Evolutionary conservation across 2,888 invertebrate species (phyloP), one percentile per base, ranked within the genome.

Genomic region (Tromatobia lineatoria): DNA sequence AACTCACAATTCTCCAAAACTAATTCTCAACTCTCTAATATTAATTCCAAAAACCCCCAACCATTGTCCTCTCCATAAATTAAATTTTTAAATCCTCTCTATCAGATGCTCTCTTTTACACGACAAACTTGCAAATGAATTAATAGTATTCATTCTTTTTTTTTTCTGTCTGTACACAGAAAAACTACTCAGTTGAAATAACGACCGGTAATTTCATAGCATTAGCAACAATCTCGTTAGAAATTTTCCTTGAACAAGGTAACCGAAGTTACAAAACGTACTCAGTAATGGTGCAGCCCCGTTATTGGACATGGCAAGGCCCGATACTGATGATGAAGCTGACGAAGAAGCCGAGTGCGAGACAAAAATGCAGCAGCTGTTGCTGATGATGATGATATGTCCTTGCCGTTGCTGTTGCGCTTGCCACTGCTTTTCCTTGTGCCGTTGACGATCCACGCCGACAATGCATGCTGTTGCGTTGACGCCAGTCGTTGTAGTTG

Each of bases 301-400:
- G 88, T 89, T 88, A 88, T 88, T 87, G 89, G 86, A 88, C 91
- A 91, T 90, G 88, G 90, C 90, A 90, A 88, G 85, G 85, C 87
- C 89, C 88, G 88, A 87, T 87, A 87, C 85, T 86, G 88, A 86
- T 84, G 83, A 85, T 85, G 88, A 86, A 83, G 82, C 84, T 87
- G 84, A 64, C 54, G 82, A 82, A 61, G 70, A 74, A 74, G 70
- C 76, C 75, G 79, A 64, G 67, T 61, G 23, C 67, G 59, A 20
- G 77, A 73, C 18, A 64, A 69, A 64, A 61, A 18, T 73, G 67
- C 42, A 38, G 64, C 67, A 15, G 61, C 74, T 29, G 74, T n/a
- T 50, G 59, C 70, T 61, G 80, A 67, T 59, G 71, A 80, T 67
- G 64, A 47, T 61, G 71, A 61, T 57, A 73, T 70, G 25, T 50